Conservation (phyloP, 2,113 vertebrate species). For the Neolamprologus variostigma region DNA sequence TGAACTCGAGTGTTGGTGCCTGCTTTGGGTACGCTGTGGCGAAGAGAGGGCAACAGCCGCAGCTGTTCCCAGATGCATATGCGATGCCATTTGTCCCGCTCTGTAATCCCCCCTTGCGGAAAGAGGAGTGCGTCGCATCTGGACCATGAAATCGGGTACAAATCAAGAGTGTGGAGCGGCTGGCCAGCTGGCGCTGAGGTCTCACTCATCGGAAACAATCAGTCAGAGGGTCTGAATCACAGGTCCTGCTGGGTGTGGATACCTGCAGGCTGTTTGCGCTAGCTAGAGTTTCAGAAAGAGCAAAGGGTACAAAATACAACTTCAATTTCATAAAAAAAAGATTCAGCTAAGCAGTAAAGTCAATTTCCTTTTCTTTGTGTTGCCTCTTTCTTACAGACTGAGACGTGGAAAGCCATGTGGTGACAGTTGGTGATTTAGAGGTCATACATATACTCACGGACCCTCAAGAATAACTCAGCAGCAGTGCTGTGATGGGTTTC, state of each 20-base stretch:
- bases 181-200: conserved; percentile 55
- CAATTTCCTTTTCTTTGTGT: background rate
- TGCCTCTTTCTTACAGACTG: background rate
- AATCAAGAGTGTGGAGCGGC: conserved; percentile 53
- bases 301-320: background rate
- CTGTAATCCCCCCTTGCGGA: conserved; percentile 60
- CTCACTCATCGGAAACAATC: conserved; percentile 68
- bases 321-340: background rate
- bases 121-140: conserved; percentile 44
- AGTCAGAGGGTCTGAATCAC: conserved; percentile 47
- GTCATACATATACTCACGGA: background rate
- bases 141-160: conserved; percentile 68
- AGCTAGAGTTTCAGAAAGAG: conserved; percentile 10
- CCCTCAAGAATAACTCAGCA: background rate
- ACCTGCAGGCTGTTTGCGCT: conserved; percentile 21
- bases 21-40: background rate
- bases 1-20: background rate
- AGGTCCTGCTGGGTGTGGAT: conserved; percentile 26
- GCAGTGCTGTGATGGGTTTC: background rate
- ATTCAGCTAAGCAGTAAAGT: background rate
- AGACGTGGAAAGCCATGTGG: background rate
- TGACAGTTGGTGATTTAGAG: background rate
- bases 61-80: conserved; percentile 75
- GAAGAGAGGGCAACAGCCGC: conserved; percentile 38
- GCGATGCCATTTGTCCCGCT: conserved; percentile 68